Evolutionary conservation across 2,888 invertebrate genomes (phyloP), one percentile per base, ranked within the genome.

Genomic region (Ornithoptera priamus): DNA sequence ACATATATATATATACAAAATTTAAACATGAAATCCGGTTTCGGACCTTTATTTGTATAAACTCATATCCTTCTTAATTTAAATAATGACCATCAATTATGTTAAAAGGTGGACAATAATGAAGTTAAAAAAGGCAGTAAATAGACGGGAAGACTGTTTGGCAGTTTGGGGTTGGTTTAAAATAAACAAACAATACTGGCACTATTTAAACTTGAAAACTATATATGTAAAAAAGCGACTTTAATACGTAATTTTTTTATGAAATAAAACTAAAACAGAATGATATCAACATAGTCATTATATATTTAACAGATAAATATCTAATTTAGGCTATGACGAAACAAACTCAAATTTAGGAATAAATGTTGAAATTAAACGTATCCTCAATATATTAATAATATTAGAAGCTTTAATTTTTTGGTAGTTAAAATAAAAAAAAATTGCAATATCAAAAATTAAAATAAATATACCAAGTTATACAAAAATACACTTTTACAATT

Each of bases 121-220:
- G 24, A 39, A n/a, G 0, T 18, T 39, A 39, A n/a, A n/a, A 61
- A 61, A 62, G 15, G 30, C 46, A 42, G 46, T 46, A 42, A 17
- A 10, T 46, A 62, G 30, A 63, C 64, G 70, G 76, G 73, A 76
- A 78, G 75, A 76, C 75, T 65, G 68, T 59, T 61, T 74, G 76
- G 76, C 76, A 76, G 76, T 75, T 62, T 56, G 57, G 68, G 72
- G 15, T 69, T 70, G 71, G 68, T 61, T 20, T 20, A 58, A 36
- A 56, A 65, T 12, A 39, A 64, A 56, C 46, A 53, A 64, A 65
- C 8, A 36, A 62, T 61, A 62, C 66, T 65, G 62, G 67, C 65
- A 70, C 68, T 46, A 64, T 58, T 56, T 61, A 69, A 72, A 67
- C 61, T 61, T 66, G 60, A 57, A 70, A 73, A 68, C 24, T 46